Conservation (phyloP, 2,113 vertebrate genomes). For the Nyctereutes procyonoides region DNA sequence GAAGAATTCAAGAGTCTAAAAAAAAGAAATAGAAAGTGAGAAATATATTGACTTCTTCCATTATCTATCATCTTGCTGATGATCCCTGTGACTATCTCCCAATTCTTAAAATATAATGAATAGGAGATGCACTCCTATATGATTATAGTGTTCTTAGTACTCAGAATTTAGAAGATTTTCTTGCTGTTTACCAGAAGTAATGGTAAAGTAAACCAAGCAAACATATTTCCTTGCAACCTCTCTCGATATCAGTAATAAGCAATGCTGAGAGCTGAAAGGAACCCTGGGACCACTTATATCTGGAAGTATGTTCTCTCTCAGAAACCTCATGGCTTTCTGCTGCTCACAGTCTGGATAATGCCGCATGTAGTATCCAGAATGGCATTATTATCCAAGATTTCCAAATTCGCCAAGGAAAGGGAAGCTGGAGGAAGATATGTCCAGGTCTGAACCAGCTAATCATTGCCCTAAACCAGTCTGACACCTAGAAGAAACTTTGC, state of each 20-base stretch:
- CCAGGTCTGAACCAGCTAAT: not conserved
- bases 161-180: not conserved
- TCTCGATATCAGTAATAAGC: not conserved
- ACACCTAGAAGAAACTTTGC: not conserved
- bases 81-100: not conserved
- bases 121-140: not conserved
- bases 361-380: not conserved
- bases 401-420: not conserved
- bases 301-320: not conserved
- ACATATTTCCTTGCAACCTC: not conserved
- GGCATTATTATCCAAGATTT: not conserved
- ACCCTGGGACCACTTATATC: not conserved
- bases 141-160: not conserved
- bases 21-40: not conserved
- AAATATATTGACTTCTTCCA: not conserved
- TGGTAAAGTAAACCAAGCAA: not conserved
- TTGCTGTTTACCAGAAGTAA: not conserved
- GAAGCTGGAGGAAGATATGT: not conserved
- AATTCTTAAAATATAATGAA: conserved; percentile 41
- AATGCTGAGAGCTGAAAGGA: not conserved
- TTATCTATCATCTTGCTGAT: not conserved
- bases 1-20: not conserved
- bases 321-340: not conserved
- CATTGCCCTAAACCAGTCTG: not conserved
- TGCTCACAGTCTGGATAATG: not conserved